Base-by-base conservation (phyloP, 1,140 invertebrate genomes). In the Drosophila ercepeae region DNA sequence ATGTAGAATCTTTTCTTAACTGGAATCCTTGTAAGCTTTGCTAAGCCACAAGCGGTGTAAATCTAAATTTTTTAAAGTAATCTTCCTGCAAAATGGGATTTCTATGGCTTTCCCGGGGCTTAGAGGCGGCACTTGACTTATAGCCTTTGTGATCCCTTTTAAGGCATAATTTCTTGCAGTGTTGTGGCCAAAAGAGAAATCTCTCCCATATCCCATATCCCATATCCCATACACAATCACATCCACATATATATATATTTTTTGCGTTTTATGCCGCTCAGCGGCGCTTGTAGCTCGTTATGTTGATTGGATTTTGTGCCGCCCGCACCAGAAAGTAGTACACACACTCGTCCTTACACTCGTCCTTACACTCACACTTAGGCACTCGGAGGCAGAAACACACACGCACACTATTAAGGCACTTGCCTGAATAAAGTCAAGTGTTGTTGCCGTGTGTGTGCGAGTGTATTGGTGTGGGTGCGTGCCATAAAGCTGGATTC, bases 231-330 rank as follows among this genome's bases (percentile, higher is more conserved):
- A n/a, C n/a, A 70, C 70, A 73, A 71, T 72, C 48, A 71, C 50
- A 52, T 25, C 36, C 34, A 63, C 51, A 36, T 58, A 69, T 58
- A 18, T 48, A 53, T 75, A 75, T 63, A 60, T 70, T 79, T 76
- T 76, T 79, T 79, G 70, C 68, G 70, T 82, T 88, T 86, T 82
- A 88, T 88, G 81, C 77, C 81, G 81, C 82, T 89, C 81, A 86
- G 72, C 86, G 76, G 67, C 88, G 86, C 81, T 82, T 82, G 74
- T 86, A 78, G 74, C 77, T 89, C 84, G 78, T 89, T 89, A 89
- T 89, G 84, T 79, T 89, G 84, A 89, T 89, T 89, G 84, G 84
- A 89, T 89, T 89, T 89, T 89, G 73, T 88, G 77, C 82, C 72
- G 73, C 82, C 75, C 81, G 76, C 79, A 78, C 78, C 61, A 64